Base-by-base conservation (phyloP, 2,797 vertebrate species). In the Falco concolor region DNA sequence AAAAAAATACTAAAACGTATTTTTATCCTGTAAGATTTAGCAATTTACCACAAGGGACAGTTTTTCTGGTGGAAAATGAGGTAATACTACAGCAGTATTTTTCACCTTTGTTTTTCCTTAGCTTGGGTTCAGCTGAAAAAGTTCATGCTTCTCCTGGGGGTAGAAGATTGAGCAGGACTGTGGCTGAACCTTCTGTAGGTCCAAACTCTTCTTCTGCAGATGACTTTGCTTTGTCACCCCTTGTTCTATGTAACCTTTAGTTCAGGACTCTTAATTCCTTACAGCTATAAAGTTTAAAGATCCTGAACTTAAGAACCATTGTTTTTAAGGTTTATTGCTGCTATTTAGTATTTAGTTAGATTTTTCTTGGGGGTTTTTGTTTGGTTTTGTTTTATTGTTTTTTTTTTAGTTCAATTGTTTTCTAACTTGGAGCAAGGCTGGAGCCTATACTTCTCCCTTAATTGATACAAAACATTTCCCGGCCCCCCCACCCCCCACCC, bases 281-380 rank as follows among this genome's bases (percentile, higher is more conserved):
- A 45, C 5, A 13, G 13, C 18, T 34, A 8, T 40, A 12, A 60
- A 30, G 8, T 28, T 73, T 76, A 65, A 79, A 69, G 76, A n/a
- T 47, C 8, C 15, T 73, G 28, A 32, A 32, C 6, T 76, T 72
- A 38, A 10, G 10, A 90, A 45, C 6, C 2, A 5, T 21, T 61
- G 2, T 34, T 70, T 81, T 44, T 38, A 59, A 61, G 8, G 5
- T 49, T 70, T 74, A 38, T 56, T 76, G 10, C 4, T 30, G 61
- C 23, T 61, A 2, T 30, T 81, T n/a, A 22, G 6, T 0, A 36
- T 49, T 36, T 38, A 2, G 0, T 9, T 79, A 28, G 2, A 3
- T 36, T 63, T 47, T 13, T 45, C 21, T 34, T 54, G 28, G 0
- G 2, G 19, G 12, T 36, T n/a, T 59, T 45, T 47, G 12, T 11